These are phyloP conservation scores for Sepiola atlantica DNA, from an alignment of 2,888 invertebrate species.

Conservation along the genomic window DNA sequence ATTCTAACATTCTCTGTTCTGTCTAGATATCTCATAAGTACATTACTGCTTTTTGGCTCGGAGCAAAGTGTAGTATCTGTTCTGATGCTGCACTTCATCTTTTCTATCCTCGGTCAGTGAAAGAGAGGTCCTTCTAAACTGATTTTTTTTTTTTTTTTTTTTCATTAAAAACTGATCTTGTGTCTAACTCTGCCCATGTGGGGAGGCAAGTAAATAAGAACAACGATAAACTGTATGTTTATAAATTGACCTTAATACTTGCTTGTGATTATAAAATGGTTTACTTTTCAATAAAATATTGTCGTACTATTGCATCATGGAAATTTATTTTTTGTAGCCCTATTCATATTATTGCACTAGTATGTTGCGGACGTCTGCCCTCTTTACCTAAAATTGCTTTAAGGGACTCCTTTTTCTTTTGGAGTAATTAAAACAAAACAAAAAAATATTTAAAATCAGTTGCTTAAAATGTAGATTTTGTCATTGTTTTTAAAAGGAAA, in stretches of 20 bases:
- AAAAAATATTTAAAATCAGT: not conserved
- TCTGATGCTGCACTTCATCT: too few relatives aligned
- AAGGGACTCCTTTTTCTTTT: not conserved
- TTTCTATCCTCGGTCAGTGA: too few relatives aligned
- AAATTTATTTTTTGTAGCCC: not conserved
- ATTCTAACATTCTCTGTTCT: not conserved
- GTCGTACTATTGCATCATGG: not conserved
- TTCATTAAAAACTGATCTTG: too few relatives aligned
- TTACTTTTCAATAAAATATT: not conserved
- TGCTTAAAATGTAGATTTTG: not conserved
- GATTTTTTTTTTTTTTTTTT: too few relatives aligned
- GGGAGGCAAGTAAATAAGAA: too few relatives aligned
- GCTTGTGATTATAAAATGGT: not conserved
- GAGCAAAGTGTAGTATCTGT: too few relatives aligned
- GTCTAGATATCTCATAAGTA: not conserved
- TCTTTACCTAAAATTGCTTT: not conserved
- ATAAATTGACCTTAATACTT: not conserved
- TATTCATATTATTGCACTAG: not conserved
- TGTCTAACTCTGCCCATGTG: too few relatives aligned
- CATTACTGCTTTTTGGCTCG: too few relatives aligned
- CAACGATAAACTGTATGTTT: not conserved
- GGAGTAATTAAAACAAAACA: not conserved
- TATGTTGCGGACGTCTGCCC: not conserved
- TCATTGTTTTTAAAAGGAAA: too few relatives aligned
- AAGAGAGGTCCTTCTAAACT: too few relatives aligned